These are phyloP conservation scores for Ooceraea biroi DNA, from an alignment of 1,140 invertebrate species.

Conservation along the genomic window DNA sequence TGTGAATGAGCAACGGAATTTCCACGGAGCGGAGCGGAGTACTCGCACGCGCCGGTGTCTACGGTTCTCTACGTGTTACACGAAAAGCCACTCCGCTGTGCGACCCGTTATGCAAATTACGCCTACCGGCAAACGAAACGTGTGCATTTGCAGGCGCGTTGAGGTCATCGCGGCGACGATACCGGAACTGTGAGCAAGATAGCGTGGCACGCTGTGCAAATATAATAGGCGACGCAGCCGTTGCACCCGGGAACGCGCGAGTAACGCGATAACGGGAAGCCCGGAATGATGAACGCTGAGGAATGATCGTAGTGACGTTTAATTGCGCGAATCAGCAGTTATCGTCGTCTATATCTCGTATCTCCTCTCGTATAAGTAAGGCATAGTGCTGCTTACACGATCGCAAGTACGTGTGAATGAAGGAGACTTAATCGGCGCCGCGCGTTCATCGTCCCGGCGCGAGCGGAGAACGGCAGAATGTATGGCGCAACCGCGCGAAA, in stretches of 20 bases:
- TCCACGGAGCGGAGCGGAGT: background rate
- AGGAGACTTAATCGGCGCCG: conserved; percentile 4
- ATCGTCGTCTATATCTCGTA: background rate
- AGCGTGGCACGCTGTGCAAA: background rate
- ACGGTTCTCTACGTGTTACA: conserved; percentile 53
- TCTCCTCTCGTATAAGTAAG: background rate
- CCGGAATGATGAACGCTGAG: background rate
- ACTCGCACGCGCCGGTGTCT: background rate
- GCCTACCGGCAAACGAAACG: conserved; percentile 41
- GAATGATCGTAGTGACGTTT: background rate
- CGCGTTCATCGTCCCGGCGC: background rate
- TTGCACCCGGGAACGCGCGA: background rate
- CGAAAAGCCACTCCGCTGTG: conserved; percentile 67
- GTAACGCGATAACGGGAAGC: conserved; percentile 1
- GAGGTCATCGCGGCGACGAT: background rate
- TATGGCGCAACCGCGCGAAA: conserved; percentile 15
- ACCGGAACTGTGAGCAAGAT: background rate
- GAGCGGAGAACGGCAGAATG: conserved; percentile 9
- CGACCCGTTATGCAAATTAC: conserved; percentile 74
- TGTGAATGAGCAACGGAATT: conserved; percentile 31
- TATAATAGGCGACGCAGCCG: background rate
- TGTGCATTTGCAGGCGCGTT: background rate
- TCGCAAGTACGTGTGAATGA: background rate
- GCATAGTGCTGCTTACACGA: background rate
- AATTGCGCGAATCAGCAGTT: conserved; percentile 4